Evolutionary conservation across 2,113 vertebrate genomes (phyloP), one percentile per base, ranked within the genome.

Genomic region (Rhegmatorhina hoffmannsi): DNA sequence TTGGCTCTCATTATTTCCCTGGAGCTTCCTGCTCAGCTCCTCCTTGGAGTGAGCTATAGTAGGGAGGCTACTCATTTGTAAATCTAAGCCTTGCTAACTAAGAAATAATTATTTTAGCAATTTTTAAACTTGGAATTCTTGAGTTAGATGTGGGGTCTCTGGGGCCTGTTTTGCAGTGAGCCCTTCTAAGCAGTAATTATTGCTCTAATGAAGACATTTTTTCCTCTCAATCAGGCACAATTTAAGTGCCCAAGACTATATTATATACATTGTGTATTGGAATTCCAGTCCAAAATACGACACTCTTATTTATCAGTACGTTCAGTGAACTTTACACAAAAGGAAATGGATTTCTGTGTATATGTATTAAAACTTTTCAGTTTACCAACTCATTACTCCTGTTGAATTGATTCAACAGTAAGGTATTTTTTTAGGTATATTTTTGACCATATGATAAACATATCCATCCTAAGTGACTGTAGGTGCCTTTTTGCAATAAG

Each of bases 301-400:
- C 1, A 2, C 19, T 89, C 16, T 53, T 6, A 20, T 77, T 78
- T 75, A 38, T 70, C 24, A 29, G 24, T 59, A 29, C 64, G 46
- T 87, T 86, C 80, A 60, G 33, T 67, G 29, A 78, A 75, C 31
- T 78, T 67, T 31, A 20, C 24, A 56, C 7, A 36, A 40, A 86
- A 72, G 10, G 13, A 87, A 94, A 69, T 33, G 16, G 25, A 76
- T 80, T 50, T 92, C 31, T 67, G 13, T 90, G 9, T 63, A 11
- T 23, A 44, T 62, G 69, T 63, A 50, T 38, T 66, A 47, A 87
- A 94, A 94, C 96, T 96, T 97, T 96, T 97, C 87, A 91, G 94
- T 83, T 97, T 96, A 91, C 94, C 95, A 75, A 40, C 53, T 70
- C 40, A 28, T 91, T 58, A 60, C 36, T 23, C 85, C 18, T 84